Conservation (phyloP, 2,888 invertebrate genomes). For the Clepsis dumicolana region DNA sequence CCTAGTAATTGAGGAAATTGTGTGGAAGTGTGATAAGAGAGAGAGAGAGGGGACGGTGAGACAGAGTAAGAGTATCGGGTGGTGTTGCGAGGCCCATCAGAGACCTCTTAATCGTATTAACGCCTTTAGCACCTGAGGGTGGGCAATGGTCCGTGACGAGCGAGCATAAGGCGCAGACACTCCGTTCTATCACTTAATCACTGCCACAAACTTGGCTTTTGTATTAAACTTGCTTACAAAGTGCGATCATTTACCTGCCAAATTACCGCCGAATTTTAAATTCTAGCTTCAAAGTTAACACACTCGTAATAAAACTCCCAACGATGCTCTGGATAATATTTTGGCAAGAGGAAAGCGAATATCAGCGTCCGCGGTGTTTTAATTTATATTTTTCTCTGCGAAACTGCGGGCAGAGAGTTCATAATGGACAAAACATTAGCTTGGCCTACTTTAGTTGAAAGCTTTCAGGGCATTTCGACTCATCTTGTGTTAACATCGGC, state of each 20-base stretch:
- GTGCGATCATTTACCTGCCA: constrained; percentile 10
- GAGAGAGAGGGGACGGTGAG: constrained; percentile 12
- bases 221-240: constrained; percentile 18
- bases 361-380: constrained; percentile 54
- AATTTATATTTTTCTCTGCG: constrained; percentile 72
- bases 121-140: constrained; percentile 81
- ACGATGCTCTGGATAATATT: constrained; percentile 31
- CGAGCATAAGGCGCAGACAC: constrained; percentile 59
- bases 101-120: constrained; percentile 81
- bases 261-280: neutral
- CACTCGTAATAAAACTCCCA: constrained; percentile 15
- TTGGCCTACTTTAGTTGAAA: constrained; percentile 73
- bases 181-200: constrained; percentile 52
- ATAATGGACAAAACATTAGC: constrained; percentile 83
- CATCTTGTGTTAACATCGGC: constrained; percentile 63
- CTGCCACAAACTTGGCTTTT: constrained; percentile 45
- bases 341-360: constrained; percentile 16
- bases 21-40: constrained; percentile 78
- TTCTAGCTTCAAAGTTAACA: constrained; percentile 9
- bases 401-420: constrained; percentile 61
- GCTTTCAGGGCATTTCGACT: constrained; percentile 76
- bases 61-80: constrained; percentile 63
- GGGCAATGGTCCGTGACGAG: constrained; percentile 71
- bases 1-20: constrained; percentile 84
- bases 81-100: constrained; percentile 74